Evolutionary conservation across 2,797 vertebrate species (phyloP).

Genomic region (Apogon hyalosoma): DNA sequence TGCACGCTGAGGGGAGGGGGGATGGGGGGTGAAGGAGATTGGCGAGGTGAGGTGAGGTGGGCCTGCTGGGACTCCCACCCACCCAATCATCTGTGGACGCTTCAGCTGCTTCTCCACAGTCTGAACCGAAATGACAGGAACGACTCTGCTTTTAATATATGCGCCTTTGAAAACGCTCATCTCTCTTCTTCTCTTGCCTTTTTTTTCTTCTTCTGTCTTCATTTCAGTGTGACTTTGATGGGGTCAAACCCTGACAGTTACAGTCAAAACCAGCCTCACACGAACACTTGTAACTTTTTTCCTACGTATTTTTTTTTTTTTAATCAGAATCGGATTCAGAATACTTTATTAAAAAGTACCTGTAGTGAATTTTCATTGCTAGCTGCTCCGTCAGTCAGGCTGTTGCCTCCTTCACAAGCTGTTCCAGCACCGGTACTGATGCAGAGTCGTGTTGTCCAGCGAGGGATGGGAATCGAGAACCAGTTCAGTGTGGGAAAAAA

Average conservation of each 20-base stretch:
- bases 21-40: slow-evolving; percentile 26
- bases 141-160: slow-evolving; percentile 32
- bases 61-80: slow-evolving; percentile 40
- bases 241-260: slow-evolving; percentile 40
- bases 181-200: slow-evolving; percentile 14
- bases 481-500: too few relatives aligned
- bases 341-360: too few relatives aligned
- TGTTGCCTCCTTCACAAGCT: too few relatives aligned
- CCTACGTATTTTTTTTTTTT: neutral
- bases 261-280: slow-evolving; percentile 31
- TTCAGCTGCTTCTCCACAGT: slow-evolving; percentile 38
- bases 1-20: slow-evolving; percentile 1
- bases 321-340: too few relatives aligned
- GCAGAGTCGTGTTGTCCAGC: too few relatives aligned
- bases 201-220: slow-evolving; percentile 22
- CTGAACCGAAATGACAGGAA: slow-evolving; percentile 31
- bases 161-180: slow-evolving; percentile 23
- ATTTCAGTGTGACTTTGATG: slow-evolving; percentile 31
- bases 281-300: slow-evolving; percentile 20
- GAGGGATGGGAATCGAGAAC: too few relatives aligned
- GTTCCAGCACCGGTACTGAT: too few relatives aligned
- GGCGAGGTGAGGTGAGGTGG: slow-evolving; percentile 7
- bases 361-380: too few relatives aligned
- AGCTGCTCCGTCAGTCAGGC: too few relatives aligned
- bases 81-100: slow-evolving; percentile 36